A percentile compares a stretch with the other conserved stretches of the same genome.
phyloP scores from a whole-genome alignment of 2,888 invertebrate species.

The Nephrotoma flavescens region DNA sequence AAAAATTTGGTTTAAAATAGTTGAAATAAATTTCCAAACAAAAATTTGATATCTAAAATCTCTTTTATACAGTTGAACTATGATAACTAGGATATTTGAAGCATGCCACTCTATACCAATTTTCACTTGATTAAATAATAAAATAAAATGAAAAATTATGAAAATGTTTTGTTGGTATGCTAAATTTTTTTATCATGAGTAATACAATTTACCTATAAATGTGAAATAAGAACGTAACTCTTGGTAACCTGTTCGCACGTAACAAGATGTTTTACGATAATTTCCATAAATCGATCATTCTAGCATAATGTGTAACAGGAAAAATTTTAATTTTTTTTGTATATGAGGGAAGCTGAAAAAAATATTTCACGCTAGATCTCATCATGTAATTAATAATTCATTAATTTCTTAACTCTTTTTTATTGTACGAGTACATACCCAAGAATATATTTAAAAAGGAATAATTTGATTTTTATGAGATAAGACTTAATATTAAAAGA shows the following conservation, averaged over 20 bases:
- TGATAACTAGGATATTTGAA: too few species aligned
- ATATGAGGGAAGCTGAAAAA: neutral
- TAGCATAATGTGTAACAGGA: neutral
- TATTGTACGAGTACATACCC: neutral
- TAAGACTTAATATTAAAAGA: neutral
- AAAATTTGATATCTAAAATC: too few species aligned
- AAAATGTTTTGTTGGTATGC: neutral
- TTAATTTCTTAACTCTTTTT: neutral
- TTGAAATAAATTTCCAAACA: too few species aligned
- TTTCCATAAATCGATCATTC: neutral
- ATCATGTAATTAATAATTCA: constrained; percentile 6
- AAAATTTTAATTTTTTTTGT: too few species aligned
- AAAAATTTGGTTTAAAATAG: too few species aligned
- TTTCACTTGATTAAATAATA: neutral
- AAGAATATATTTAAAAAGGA: neutral
- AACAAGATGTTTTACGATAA: neutral
- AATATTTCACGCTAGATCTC: constrained; percentile 5
- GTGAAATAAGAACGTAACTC: neutral
- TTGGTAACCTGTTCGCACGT: neutral
- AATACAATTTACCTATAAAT: neutral
- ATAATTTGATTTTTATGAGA: neutral
- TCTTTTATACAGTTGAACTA: too few species aligned
- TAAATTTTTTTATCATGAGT: too few species aligned
- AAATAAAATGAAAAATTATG: neutral
- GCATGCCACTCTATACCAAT: too few species aligned